Percentiles rank a stretch among this genome's conserved stretches.
These are phyloP conservation scores for Scortum barcoo DNA, from an alignment of 2,113 vertebrate genomes.

Conservation along the genomic window DNA sequence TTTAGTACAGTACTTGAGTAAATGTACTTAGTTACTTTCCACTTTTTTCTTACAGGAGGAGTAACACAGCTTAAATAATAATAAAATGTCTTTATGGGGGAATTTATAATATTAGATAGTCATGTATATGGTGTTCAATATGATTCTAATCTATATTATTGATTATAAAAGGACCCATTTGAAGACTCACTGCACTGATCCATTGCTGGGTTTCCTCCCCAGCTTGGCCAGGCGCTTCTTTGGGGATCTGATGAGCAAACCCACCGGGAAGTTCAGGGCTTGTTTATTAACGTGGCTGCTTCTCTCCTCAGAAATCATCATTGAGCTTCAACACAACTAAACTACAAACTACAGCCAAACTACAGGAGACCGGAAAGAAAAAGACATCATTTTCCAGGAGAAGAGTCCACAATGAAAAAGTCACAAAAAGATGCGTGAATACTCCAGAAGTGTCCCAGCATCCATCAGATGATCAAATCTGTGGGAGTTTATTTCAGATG, in stretches of 20 bases:
- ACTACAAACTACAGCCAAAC: constrained; percentile 30
- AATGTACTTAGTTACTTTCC: too few relatives aligned
- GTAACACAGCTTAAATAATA: not conserved
- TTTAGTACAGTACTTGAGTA: too few relatives aligned
- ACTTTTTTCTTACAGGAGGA: not conserved
- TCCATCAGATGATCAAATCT: not conserved
- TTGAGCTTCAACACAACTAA: constrained; percentile 27
- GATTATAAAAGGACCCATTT: too few relatives aligned
- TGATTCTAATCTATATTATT: too few relatives aligned
- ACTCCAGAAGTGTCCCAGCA: not conserved
- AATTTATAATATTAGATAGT: too few relatives aligned
- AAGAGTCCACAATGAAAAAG: not conserved
- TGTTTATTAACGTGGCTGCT: constrained; percentile 80
- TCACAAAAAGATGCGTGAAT: not conserved
- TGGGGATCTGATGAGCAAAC: constrained; percentile 84
- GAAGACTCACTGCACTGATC: constrained; percentile 85
- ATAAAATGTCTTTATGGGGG: not conserved
- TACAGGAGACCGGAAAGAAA: not conserved
- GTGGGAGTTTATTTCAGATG: too few relatives aligned
- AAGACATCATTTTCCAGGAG: constrained; percentile 15
- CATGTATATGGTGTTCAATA: too few relatives aligned
- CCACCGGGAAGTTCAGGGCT: constrained; percentile 82
- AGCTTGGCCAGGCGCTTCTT: constrained; percentile 84
- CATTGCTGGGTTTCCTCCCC: constrained; percentile 86
- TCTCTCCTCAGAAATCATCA: constrained; percentile 86